Conservation (phyloP, 30 jellyfish, hydroid and myxozoan genomes). For the Hydractinia symbiolongicarpus region DNA sequence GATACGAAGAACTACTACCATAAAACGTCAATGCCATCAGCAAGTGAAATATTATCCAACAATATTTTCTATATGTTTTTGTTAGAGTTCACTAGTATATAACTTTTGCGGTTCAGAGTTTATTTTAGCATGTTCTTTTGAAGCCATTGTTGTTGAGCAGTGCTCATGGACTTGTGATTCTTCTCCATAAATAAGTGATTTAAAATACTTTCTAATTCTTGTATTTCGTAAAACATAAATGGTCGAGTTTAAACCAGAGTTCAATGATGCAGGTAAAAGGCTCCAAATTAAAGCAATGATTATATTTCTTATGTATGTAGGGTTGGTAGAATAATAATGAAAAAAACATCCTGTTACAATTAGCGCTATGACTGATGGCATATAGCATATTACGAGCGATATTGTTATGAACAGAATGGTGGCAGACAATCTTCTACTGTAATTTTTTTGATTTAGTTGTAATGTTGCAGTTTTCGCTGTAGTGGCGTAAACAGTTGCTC, state of each 20-base stretch:
- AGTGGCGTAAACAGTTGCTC: constrained; percentile 1
- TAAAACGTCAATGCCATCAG: too few relatives aligned
- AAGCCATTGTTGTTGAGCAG: not conserved
- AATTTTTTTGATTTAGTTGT: not conserved
- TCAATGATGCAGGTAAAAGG: not conserved
- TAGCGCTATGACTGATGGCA: constrained; percentile 4
- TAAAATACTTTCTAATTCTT: not conserved
- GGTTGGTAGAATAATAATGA: not conserved
- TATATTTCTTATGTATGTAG: not conserved
- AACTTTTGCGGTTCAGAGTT: not conserved
- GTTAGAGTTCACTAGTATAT: not conserved
- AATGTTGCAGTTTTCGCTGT: not conserved
- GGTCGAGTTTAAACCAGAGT: constrained; percentile 10
- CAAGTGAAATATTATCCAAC: too few relatives aligned
- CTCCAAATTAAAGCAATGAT: not conserved
- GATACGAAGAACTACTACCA: too few relatives aligned
- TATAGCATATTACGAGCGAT: not conserved
- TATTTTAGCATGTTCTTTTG: not conserved
- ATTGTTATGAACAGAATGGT: not conserved
- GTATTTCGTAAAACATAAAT: constrained; percentile 1
- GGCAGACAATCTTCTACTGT: not conserved
- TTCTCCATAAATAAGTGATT: not conserved
- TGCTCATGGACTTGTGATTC: not conserved
- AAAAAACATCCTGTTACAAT: not conserved
- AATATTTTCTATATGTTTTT: too few relatives aligned